phyloP scores from a whole-genome alignment of 1,140 invertebrate genomes.

The Zaprionus vittiger region DNA sequence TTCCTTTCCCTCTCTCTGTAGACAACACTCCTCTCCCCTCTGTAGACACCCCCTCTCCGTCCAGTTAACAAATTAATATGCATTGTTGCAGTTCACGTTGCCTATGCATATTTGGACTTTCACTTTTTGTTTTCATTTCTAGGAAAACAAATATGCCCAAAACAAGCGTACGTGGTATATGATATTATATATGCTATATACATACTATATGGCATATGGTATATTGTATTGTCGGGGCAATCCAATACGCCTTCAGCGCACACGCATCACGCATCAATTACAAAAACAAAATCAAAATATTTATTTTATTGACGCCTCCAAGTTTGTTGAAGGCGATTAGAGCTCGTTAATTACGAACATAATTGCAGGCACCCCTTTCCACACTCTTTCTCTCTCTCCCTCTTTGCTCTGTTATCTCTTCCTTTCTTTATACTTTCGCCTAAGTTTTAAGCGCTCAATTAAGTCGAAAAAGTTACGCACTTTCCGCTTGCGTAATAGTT shows the following conservation, averaged over 20 bases:
- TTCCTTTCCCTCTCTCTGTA: slow-evolving; percentile 8
- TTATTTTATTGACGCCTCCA: slow-evolving; percentile 39
- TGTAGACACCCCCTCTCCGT: background rate
- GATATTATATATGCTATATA: background rate
- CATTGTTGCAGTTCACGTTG: slow-evolving; percentile 69
- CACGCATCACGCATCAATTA: slow-evolving; percentile 49
- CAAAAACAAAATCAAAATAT: slow-evolving; percentile 58
- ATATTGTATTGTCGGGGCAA: slow-evolving; percentile 4
- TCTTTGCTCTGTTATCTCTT: background rate
- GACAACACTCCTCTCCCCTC: no score
- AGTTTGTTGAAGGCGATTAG: slow-evolving; percentile 37
- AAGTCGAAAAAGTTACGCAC: slow-evolving; percentile 68
- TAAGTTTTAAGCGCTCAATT: slow-evolving; percentile 58
- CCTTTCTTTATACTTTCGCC: slow-evolving; percentile 39
- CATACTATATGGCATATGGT: slow-evolving; percentile 11
- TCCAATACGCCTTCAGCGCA: background rate
- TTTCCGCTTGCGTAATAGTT: slow-evolving; percentile 70
- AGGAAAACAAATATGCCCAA: slow-evolving; percentile 28
- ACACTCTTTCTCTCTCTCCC: slow-evolving; percentile 15
- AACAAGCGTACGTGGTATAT: slow-evolving; percentile 9
- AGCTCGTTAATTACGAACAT: slow-evolving; percentile 45
- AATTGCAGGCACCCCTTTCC: slow-evolving; percentile 54
- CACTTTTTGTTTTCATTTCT: slow-evolving; percentile 76
- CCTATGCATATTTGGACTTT: slow-evolving; percentile 74
- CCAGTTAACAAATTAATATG: slow-evolving; percentile 69